Percentiles rank a stretch among this genome's conserved stretches.
phyloP scores from a whole-genome alignment of 2,797 vertebrate species.

The Galagoides demidoff region DNA sequence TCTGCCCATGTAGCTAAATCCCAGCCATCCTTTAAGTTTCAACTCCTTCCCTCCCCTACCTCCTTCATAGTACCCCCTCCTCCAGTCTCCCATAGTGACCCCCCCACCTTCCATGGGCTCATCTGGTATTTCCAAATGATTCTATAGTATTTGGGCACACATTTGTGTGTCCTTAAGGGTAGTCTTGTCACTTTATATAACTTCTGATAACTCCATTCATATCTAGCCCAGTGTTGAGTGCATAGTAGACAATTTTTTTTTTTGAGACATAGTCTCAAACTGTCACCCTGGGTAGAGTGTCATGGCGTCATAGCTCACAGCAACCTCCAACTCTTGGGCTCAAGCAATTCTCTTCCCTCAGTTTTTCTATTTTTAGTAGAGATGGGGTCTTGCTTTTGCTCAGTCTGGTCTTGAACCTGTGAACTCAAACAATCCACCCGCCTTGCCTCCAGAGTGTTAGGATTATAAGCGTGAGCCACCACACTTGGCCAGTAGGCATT shows the following conservation, averaged over 20 bases:
- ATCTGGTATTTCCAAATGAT: constrained; percentile 44
- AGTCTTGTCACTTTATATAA: constrained; percentile 15
- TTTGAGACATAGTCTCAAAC: no score
- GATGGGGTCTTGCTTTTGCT: no score
- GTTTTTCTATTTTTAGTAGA: no score
- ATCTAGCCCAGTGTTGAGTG: neutral
- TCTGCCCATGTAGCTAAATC: neutral
- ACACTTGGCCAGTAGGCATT: neutral
- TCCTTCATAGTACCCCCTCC: neutral
- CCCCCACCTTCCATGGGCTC: neutral
- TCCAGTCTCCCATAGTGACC: neutral
- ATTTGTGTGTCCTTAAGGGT: constrained; percentile 23
- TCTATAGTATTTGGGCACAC: neutral
- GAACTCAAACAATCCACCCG: no score
- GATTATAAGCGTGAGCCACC: no score
- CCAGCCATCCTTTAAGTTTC: neutral
- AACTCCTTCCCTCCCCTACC: neutral
- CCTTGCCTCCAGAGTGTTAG: no score
- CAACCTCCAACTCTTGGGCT: no score
- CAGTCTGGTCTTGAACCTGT: no score
- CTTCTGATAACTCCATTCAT: neutral
- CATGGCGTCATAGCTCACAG: no score
- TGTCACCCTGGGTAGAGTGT: no score
- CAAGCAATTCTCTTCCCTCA: no score
- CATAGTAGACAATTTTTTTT: neutral